Percentiles rank a stretch among this genome's conserved stretches.
Conservation (phyloP, 2,113 vertebrate species). For the Pelmatolapia mariae region DNA sequence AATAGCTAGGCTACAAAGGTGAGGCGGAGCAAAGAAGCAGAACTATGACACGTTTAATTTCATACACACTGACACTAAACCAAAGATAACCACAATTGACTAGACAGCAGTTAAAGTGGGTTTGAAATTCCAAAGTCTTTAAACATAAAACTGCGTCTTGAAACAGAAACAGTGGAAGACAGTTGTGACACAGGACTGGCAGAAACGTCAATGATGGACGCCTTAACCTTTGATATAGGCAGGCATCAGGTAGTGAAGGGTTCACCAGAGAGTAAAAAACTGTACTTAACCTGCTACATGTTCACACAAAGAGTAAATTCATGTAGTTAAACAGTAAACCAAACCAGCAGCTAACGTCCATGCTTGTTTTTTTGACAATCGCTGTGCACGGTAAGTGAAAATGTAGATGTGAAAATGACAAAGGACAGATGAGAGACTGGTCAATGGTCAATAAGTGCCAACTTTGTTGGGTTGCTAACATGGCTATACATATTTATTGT, state of each 20-base stretch:
- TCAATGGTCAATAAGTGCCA: neutral
- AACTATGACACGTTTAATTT: slow-evolving; percentile 9
- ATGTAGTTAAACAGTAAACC: neutral
- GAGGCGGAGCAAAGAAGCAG: neutral
- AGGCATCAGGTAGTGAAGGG: neutral
- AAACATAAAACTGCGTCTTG: neutral
- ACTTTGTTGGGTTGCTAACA: neutral
- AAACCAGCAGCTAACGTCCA: rapidly evolving
- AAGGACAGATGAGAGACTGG: neutral
- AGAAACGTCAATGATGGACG: neutral
- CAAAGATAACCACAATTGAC: neutral
- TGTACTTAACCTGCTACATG: neutral
- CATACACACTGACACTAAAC: slow-evolving; percentile 11
- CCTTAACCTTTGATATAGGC: neutral
- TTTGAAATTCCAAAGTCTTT: neutral
- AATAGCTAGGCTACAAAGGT: neutral
- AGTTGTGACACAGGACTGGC: neutral
- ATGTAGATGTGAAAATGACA: neutral
- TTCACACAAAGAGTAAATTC: neutral
- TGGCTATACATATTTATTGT: neutral
- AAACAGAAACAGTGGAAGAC: neutral
- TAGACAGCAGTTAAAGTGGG: neutral
- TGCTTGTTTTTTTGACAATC: neutral
- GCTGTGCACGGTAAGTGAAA: rapidly evolving
- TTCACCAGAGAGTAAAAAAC: neutral